A percentile compares a stretch with the other conserved stretches of the same genome.
These are phyloP conservation scores for Prionailurus viverrinus DNA, from an alignment of 2,113 vertebrate species.

Conservation along the genomic window DNA sequence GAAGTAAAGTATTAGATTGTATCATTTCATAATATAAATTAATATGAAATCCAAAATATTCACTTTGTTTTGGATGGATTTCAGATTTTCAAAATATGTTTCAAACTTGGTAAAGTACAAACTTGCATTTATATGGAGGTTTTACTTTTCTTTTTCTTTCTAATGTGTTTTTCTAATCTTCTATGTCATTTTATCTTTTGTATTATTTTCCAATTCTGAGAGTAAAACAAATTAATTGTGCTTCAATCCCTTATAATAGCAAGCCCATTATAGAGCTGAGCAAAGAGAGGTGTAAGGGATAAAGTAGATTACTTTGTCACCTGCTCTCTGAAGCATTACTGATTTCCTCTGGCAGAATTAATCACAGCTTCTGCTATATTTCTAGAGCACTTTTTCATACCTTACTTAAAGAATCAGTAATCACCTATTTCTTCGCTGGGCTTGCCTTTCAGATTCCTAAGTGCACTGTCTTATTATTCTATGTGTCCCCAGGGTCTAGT, in stretches of 20 bases:
- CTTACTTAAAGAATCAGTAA: neutral
- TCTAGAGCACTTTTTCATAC: neutral
- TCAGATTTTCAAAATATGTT: slow-evolving; percentile 20
- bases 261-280: neutral
- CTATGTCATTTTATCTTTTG: slow-evolving; percentile 23
- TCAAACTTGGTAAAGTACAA: slow-evolving; percentile 33
- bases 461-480: neutral
- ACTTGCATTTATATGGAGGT: neutral
- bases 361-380: neutral
- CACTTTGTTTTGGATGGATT: slow-evolving; percentile 52
- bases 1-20: neutral
- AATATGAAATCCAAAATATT: slow-evolving; percentile 45
- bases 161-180: neutral
- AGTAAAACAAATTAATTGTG: neutral
- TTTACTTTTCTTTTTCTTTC: neutral
- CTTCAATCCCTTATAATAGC: neutral
- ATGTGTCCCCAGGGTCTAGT: neutral
- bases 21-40: slow-evolving; percentile 50
- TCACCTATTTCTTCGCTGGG: neutral
- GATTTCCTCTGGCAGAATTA: neutral
- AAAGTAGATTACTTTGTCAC: neutral
- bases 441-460: neutral
- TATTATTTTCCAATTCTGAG: slow-evolving; percentile 1
- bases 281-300: slow-evolving; percentile 9
- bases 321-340: neutral